Conservation (phyloP, 2,113 vertebrate species). For the Morone saxatilis region DNA sequence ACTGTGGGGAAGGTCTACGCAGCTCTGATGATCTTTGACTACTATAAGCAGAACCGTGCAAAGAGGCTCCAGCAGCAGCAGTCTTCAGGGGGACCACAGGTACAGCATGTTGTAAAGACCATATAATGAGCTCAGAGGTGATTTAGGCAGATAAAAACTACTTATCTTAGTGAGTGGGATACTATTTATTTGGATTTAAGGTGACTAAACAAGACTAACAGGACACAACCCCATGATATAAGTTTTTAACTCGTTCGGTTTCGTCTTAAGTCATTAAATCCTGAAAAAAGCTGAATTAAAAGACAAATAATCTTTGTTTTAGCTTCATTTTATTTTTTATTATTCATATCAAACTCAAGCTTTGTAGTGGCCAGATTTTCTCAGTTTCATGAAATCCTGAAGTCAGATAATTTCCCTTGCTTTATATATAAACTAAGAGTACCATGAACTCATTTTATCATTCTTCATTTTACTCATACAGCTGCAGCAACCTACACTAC, state of each 20-base stretch:
- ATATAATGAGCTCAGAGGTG: not conserved
- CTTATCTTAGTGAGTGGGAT: not conserved
- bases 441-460: too few relatives aligned
- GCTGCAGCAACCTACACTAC: not conserved
- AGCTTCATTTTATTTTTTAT: not conserved
- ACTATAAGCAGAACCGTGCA: constrained; percentile 96
- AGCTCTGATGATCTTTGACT: constrained; percentile 98
- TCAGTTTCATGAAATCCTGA: not conserved
- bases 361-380: not conserved
- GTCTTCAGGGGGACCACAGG: constrained; percentile 60
- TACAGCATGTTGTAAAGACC: not conserved
- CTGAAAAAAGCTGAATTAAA: not conserved
- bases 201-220: not conserved
- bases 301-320: not conserved
- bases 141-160: not conserved
- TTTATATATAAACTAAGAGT: too few relatives aligned
- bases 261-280: not conserved
- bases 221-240: not conserved
- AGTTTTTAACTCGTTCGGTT: not conserved
- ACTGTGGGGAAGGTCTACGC: constrained; percentile 98
- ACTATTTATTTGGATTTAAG: not conserved
- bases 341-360: not conserved
- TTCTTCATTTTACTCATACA: not conserved
- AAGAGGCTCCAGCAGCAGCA: constrained; percentile 89
- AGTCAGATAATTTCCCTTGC: too few relatives aligned